Base-by-base conservation (phyloP, 30 jellyfish, hydroid and myxozoan species). In the Pelagia noctiluca region DNA sequence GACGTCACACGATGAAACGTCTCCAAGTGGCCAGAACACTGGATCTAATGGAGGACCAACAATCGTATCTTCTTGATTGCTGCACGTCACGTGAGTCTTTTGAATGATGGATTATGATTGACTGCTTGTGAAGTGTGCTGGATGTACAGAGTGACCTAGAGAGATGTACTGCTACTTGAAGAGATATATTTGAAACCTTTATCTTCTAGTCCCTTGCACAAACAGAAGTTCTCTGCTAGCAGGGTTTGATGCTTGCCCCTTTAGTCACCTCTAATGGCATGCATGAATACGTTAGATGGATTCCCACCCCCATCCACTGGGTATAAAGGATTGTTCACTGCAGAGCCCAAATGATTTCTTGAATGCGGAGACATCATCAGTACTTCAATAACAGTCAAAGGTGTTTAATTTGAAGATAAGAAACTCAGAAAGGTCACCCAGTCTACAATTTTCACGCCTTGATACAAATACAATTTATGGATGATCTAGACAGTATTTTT, bases 21-120 rank as follows among this genome's bases (percentile, higher is more conserved):
- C 94, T 16, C 88, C 88, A 16, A 70, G 88, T 23, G 88, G 88
- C 0, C 47, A 73, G 66, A 60, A 82, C 21, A 73, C 94, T 60
- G 94, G 94, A 5, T 60, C 35, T 29, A 62, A 46, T 70, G 87
- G 93, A 22, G 84, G 91, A 47, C n/a, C 84, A 5, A 16, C 57
- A 42, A 5, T 42, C 16, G 57, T 42, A 42, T 16, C 57, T 42
- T 16, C 8, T 42, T 42, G 57, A 42, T 42, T 42, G 16, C 57
- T 42, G 57, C 8, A 42, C 16, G 8, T 42, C 16, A 5, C 57
- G 57, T 42, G 16, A 5, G 16, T 42, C 8, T 42, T 42, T 8
- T 42, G 16, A 42, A 42, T 42, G 16, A 42, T 42, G 8, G 8
- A 5, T 8, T 42, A 5, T 42, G 8, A 5, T 16, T 42, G 16